A percentile compares a stretch with the other conserved stretches of the same genome.
phyloP scores from a whole-genome alignment of 2,888 invertebrate species.

The Ichneumoninae sp. region DNA sequence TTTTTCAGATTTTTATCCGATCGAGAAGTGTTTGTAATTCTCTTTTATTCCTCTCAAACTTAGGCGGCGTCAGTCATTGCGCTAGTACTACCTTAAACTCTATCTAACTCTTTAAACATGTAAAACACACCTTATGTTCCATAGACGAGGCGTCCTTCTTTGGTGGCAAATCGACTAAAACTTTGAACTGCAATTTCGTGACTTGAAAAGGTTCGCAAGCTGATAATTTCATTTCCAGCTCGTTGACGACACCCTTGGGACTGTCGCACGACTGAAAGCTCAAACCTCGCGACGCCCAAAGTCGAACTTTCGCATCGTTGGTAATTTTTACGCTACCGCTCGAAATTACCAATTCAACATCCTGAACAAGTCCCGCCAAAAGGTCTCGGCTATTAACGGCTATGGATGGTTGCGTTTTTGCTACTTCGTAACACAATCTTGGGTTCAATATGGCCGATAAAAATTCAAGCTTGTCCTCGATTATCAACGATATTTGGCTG shows the following conservation, averaged over 20 bases:
- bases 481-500: conserved; percentile 88
- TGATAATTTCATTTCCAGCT: conserved; percentile 78
- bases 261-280: conserved; percentile 85
- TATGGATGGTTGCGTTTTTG: conserved; percentile 86
- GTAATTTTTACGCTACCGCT: conserved; percentile 92
- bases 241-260: conserved; percentile 80
- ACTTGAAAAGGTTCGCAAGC: conserved; percentile 88
- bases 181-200: conserved; percentile 87
- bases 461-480: conserved; percentile 90
- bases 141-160: conserved; percentile 89
- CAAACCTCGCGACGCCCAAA: conserved; percentile 90
- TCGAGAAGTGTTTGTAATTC: too few species aligned
- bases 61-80: too few species aligned
- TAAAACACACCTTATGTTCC: conserved; percentile 88
- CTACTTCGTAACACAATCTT: conserved; percentile 86
- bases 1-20: too few species aligned
- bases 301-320: conserved; percentile 87
- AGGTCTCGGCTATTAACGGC: conserved; percentile 88
- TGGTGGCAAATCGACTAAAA: conserved; percentile 91
- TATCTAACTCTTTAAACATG: conserved; percentile 27
- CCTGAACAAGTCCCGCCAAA: conserved; percentile 92
- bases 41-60: too few species aligned
- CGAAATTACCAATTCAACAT: conserved; percentile 90
- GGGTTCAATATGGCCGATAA: conserved; percentile 88
- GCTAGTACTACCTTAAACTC: background rate